Percentiles rank a stretch among this genome's conserved stretches.
phyloP scores from a whole-genome alignment of 2,797 vertebrate species.

The Spheniscus humboldti region DNA sequence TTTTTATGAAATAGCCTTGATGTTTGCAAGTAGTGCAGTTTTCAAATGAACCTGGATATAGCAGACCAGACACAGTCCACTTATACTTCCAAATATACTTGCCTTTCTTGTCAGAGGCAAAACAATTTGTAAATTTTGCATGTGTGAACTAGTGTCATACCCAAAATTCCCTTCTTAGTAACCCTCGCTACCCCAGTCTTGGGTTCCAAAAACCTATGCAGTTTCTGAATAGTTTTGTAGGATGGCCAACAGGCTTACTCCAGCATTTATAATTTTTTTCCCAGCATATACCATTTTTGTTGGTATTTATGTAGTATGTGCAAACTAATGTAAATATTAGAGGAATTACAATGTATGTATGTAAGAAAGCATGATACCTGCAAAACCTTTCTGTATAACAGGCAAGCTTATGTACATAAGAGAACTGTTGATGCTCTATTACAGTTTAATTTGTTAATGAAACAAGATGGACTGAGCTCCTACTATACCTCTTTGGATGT shows the following conservation, averaged over 20 bases:
- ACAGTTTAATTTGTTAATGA: constrained; percentile 80
- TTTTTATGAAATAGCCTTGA: background rate
- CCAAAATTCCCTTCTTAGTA: background rate
- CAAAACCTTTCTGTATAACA: background rate
- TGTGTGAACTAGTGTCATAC: background rate
- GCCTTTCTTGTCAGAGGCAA: background rate
- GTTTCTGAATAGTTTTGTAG: background rate
- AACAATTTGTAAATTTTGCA: background rate
- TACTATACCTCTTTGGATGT: constrained; percentile 71
- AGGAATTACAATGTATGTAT: background rate
- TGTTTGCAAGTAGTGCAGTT: background rate
- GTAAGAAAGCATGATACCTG: background rate
- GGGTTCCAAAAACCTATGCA: background rate
- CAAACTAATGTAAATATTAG: background rate
- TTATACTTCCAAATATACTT: background rate
- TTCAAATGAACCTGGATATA: background rate
- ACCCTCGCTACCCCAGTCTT: background rate
- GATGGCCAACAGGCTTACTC: background rate
- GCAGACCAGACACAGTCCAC: background rate
- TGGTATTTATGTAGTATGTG: background rate
- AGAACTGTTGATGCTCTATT: constrained; percentile 64
- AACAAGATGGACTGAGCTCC: constrained; percentile 70
- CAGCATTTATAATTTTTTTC: background rate
- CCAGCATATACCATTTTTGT: background rate
- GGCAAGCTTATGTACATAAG: constrained; percentile 18